Evolutionary conservation across 2,797 vertebrate species (phyloP).

Genomic region (Squalus acanthias): DNA sequence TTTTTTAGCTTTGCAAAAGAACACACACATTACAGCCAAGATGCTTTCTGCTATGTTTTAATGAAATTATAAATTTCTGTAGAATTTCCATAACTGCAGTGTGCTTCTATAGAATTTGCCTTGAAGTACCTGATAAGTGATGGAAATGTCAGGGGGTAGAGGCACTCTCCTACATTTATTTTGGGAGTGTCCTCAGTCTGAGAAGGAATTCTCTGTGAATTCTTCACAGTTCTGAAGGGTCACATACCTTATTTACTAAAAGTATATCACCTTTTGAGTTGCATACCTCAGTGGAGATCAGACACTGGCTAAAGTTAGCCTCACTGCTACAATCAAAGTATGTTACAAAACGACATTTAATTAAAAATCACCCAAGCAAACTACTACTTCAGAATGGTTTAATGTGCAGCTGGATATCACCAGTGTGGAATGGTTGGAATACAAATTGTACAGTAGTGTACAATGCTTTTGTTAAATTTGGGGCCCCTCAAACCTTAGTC

Average conservation of each 20-base stretch:
- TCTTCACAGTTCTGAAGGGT: neutral
- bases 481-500: neutral
- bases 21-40: neutral
- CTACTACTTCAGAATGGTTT: neutral
- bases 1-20: neutral
- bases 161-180: neutral
- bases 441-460: neutral
- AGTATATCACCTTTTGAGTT: neutral
- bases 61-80: neutral
- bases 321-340: neutral
- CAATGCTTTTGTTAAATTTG: neutral
- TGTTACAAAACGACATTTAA: neutral
- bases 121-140: constrained; percentile 20
- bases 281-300: neutral
- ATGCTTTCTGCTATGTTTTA: neutral
- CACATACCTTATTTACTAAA: neutral
- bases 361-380: neutral
- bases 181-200: neutral
- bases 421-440: neutral
- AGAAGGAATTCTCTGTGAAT: neutral
- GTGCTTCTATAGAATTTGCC: neutral
- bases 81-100: neutral
- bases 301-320: neutral
- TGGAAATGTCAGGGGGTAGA: neutral
- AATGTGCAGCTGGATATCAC: neutral